Conservation (phyloP, 92 coral and sea anemone species). For the Bergia puertoricense region DNA sequence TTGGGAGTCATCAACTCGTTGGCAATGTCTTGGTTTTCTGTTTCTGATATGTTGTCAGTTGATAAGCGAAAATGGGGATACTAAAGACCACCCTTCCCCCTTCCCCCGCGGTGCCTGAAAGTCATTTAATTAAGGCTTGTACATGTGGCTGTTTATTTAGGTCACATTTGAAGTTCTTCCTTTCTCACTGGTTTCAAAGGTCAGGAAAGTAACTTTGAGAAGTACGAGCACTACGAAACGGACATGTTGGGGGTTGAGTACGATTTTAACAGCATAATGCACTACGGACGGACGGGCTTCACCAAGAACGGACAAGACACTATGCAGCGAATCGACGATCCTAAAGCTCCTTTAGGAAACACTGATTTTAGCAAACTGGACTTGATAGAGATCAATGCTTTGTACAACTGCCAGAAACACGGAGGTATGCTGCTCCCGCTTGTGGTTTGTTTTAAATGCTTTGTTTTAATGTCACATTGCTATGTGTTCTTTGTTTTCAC, state of each 20-base stretch:
- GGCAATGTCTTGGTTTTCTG: too few species aligned
- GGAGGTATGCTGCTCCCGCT: not conserved
- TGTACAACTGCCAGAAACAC: constrained; percentile 24
- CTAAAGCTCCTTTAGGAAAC: constrained; percentile 27
- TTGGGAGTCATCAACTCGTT: too few species aligned
- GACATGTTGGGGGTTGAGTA: constrained; percentile 31
- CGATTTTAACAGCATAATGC: constrained; percentile 24
- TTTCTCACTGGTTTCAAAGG: constrained; percentile 7
- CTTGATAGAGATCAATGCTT: constrained; percentile 28
- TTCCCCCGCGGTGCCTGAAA: too few species aligned
- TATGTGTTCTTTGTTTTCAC: not conserved
- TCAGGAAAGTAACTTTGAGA: constrained; percentile 14
- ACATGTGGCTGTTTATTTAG: too few species aligned
- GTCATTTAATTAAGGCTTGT: too few species aligned
- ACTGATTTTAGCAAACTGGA: constrained; percentile 35
- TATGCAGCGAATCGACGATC: constrained; percentile 36
- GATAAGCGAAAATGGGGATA: too few species aligned
- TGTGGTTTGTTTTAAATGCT: not conserved
- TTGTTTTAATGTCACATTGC: not conserved
- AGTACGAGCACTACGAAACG: not conserved
- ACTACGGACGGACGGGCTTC: constrained; percentile 19
- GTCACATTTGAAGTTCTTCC: too few species aligned
- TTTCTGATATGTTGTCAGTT: too few species aligned
- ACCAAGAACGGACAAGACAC: constrained; percentile 34
- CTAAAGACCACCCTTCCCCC: too few species aligned